A percentile compares a stretch with the other conserved stretches of the same genome.
These are phyloP conservation scores for Tapera naevia DNA, from an alignment of 2,797 vertebrate genomes.

Conservation along the genomic window DNA sequence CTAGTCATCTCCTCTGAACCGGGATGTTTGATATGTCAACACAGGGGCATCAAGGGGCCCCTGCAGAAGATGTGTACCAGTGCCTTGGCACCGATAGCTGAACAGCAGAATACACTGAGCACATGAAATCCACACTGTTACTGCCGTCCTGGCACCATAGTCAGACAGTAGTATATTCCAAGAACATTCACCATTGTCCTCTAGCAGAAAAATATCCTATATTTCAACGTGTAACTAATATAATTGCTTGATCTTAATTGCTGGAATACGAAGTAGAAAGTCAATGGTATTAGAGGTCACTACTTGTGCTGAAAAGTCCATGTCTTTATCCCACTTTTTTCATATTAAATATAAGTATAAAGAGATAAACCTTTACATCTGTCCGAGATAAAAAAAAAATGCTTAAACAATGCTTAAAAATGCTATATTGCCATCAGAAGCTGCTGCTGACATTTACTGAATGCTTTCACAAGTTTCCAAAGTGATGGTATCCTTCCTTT, in stretches of 20 bases:
- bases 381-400: background rate
- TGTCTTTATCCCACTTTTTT: background rate
- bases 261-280: background rate
- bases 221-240: background rate
- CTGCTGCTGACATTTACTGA: background rate
- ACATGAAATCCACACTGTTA: fast-evolving
- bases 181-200: background rate
- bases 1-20: background rate
- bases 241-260: background rate
- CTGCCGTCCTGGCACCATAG: background rate
- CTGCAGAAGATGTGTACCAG: background rate
- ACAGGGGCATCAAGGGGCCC: background rate
- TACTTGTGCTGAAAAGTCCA: background rate
- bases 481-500: background rate
- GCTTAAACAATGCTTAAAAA: background rate
- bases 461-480: background rate
- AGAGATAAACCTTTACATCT: background rate
- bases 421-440: background rate
- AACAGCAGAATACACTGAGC: background rate
- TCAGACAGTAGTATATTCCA: background rate
- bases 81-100: background rate
- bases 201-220: background rate
- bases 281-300: background rate
- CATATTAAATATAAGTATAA: background rate
- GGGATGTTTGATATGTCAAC: background rate